phyloP scores from a whole-genome alignment of 1,140 invertebrate genomes.

The Philotrypesis tridentata region DNA sequence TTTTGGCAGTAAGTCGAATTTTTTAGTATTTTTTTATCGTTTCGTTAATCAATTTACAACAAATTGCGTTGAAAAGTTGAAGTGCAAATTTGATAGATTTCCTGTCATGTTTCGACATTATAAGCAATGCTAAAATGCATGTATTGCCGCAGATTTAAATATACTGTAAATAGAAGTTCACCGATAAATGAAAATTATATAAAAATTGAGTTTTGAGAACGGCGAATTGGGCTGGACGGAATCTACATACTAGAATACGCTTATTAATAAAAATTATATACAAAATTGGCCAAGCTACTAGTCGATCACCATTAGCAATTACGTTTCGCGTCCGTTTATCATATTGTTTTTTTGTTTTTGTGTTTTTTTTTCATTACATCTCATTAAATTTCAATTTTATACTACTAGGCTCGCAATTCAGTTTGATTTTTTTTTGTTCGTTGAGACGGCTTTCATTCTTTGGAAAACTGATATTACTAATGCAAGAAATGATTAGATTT shows the following conservation, averaged over 20 bases:
- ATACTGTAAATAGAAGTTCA: slow-evolving; percentile 22
- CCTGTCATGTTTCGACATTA: neutral
- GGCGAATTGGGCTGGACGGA: slow-evolving; percentile 71
- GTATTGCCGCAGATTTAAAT: slow-evolving; percentile 11
- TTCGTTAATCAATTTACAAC: slow-evolving; percentile 44
- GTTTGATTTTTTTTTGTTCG: slow-evolving; percentile 42
- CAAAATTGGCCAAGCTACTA: slow-evolving; percentile 72
- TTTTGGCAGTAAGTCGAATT: slow-evolving; percentile 53
- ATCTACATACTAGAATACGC: slow-evolving; percentile 72
- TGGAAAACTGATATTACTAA: slow-evolving; percentile 25
- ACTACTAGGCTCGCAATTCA: slow-evolving; percentile 10
- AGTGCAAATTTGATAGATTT: neutral
- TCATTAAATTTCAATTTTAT: slow-evolving; percentile 27
- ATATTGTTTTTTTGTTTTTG: too few relatives aligned
- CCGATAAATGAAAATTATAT: slow-evolving; percentile 43
- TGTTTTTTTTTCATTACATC: slow-evolving; percentile 50
- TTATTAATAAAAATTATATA: slow-evolving; percentile 57
- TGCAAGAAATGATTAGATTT: neutral
- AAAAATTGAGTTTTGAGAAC: slow-evolving; percentile 55
- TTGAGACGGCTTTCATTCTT: slow-evolving; percentile 32
- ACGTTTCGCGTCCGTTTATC: slow-evolving; percentile 9
- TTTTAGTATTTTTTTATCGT: slow-evolving; percentile 32
- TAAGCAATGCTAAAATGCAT: slow-evolving; percentile 42
- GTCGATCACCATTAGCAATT: slow-evolving; percentile 61
- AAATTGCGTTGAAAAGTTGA: slow-evolving; percentile 52